Base-by-base conservation (phyloP, 2,113 vertebrate genomes). In the Agelaius tricolor region DNA sequence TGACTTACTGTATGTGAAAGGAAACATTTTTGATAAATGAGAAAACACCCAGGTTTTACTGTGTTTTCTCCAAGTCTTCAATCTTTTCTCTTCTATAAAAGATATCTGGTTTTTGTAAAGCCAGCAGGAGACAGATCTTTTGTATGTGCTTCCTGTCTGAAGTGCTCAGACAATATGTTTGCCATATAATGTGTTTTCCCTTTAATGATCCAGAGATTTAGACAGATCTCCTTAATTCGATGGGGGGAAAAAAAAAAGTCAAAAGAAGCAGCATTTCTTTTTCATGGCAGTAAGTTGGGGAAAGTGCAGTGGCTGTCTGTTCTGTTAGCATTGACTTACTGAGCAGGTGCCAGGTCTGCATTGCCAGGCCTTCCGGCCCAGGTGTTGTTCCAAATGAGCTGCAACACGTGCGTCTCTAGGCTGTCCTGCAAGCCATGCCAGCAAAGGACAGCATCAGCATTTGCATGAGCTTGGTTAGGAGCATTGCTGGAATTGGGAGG, bases 71-170 rank as follows among this genome's bases (percentile, higher is more conserved):
- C 33, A 62, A 73, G 51, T 68, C 47, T 62, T 26, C 79, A 72
- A 54, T 55, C 7, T 83, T 67, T 83, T 87, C 43, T 75, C 10
- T 75, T 26, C 19, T 71, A 11, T 59, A 37, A 76, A 92, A 88
- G 33, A 4, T 85, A 67, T 3, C 57, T 95, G 39, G 3, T 83
- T 86, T 94, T 74, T 51, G 49, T 54, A 69, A 41, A 94, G 33
- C 39, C 65, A 69, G 31, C 23, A 59, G 47, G 67, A 84, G 68
- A n/a, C 52, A 4, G 3, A 39, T 85, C 27, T 90, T 79, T 92
- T 86, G 12, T 80, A 14, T 90, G 43, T 46, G 24, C 21, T 91
- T 94, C 35, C 66, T 88, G 88, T 92, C 88, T 93, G 67, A 67
- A 80, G 35, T 77, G 54, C 72, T 92, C 59, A 88, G 75, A 69